phyloP scores from a whole-genome alignment of 2,113 vertebrate genomes.

The Malaclemys terrapin region DNA sequence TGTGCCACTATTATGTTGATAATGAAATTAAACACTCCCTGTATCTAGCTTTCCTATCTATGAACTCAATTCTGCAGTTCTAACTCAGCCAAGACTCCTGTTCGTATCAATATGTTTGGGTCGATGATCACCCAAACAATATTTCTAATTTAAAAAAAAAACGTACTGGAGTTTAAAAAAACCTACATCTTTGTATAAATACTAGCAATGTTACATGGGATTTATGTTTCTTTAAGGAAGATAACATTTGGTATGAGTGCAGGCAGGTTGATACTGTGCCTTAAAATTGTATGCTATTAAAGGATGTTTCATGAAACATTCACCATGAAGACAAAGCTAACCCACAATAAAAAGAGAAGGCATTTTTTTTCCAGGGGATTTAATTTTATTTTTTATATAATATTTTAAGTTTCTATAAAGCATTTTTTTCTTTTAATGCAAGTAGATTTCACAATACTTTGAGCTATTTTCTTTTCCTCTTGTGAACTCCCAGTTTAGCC shows the following conservation, averaged over 20 bases:
- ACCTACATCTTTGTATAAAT: neutral
- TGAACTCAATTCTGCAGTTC: constrained; percentile 21
- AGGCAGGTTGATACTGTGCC: neutral
- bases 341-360: neutral
- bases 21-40: constrained; percentile 46
- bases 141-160: constrained; percentile 25
- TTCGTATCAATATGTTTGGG: constrained; percentile 24
- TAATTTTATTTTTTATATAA: neutral
- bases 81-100: constrained; percentile 24
- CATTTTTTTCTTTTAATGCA: constrained; percentile 6
- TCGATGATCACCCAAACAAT: constrained; percentile 7
- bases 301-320: neutral
- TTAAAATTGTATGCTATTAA: neutral
- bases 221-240: constrained; percentile 43
- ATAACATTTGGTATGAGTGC: neutral
- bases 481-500: neutral
- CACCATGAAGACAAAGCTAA: neutral
- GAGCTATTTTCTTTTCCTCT: constrained; percentile 25
- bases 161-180: neutral
- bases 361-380: neutral
- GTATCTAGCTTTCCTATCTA: constrained; percentile 18
- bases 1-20: neutral
- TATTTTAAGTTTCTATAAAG: neutral
- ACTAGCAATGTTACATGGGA: neutral
- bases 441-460: neutral